phyloP scores from a whole-genome alignment of 2,113 vertebrate genomes.

The Cyprinus carpio region DNA sequence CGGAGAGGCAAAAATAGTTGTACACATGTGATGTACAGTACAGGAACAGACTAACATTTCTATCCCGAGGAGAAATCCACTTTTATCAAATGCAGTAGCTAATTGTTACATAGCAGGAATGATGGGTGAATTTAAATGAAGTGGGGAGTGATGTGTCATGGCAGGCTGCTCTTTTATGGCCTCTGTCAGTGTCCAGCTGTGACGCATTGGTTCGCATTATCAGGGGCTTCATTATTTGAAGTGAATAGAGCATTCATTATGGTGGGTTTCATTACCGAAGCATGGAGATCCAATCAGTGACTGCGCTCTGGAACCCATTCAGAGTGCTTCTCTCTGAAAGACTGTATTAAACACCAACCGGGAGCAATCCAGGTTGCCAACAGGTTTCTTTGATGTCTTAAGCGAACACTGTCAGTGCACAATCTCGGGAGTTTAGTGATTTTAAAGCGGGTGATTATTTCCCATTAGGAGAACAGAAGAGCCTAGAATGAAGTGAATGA shows the following conservation, averaged over 20 bases:
- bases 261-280: conserved; percentile 54
- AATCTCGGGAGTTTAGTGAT: not conserved
- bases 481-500: not conserved
- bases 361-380: conserved; percentile 15
- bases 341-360: conserved; percentile 47
- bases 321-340: conserved; percentile 30
- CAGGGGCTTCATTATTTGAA: conserved; percentile 55
- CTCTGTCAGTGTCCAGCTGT: conserved; percentile 47
- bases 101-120: conserved; percentile 56
- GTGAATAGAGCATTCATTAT: conserved; percentile 51
- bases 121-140: conserved; percentile 68
- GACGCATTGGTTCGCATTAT: conserved; percentile 54
- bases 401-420: not conserved
- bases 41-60: not conserved
- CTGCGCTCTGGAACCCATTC: conserved; percentile 7
- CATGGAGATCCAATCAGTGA: conserved; percentile 41
- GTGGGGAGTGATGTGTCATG: conserved; percentile 43
- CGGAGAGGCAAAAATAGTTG: not conserved
- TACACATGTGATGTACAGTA: not conserved
- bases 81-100: conserved; percentile 31
- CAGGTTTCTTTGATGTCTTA: conserved; percentile 41
- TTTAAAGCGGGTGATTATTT: conserved; percentile 5
- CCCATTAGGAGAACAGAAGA: conserved; percentile 8
- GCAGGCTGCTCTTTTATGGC: conserved; percentile 48
- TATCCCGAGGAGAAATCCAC: conserved; percentile 22